Percentiles rank a stretch among this genome's conserved stretches.
phyloP scores from a whole-genome alignment of 2,888 invertebrate species.

The Lapara coniferarum region DNA sequence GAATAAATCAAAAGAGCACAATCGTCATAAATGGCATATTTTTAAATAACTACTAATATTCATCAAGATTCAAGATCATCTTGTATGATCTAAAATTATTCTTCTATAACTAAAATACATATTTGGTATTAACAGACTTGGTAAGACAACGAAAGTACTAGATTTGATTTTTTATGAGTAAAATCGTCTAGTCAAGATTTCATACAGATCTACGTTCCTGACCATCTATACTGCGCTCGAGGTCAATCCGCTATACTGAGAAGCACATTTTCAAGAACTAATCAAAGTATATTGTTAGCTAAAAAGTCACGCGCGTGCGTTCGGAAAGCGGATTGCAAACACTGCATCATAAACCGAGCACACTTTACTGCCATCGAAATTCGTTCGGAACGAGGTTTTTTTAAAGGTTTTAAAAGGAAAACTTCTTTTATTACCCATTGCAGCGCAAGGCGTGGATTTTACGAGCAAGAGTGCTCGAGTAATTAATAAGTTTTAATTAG shows the following conservation, averaged over 20 bases:
- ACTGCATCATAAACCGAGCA: conserved; percentile 44
- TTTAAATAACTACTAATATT: too few species aligned
- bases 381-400: conserved; percentile 51
- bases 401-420: conserved; percentile 67
- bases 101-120: too few species aligned
- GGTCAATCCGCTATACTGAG: conserved; percentile 31
- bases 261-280: conserved; percentile 50
- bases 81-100: too few species aligned
- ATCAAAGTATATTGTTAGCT: conserved; percentile 57
- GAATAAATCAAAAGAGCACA: too few species aligned
- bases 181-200: neutral
- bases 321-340: conserved; percentile 31
- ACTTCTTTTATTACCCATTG: conserved; percentile 57
- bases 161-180: too few species aligned
- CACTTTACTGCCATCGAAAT: conserved; percentile 61
- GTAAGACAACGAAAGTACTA: too few species aligned
- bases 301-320: conserved; percentile 66
- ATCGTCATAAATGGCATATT: too few species aligned
- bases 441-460: conserved; percentile 58
- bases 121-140: too few species aligned
- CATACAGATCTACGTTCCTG: neutral
- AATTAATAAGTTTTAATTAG: conserved; percentile 79
- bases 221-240: neutral
- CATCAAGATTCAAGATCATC: too few species aligned
- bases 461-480: conserved; percentile 61